Evolutionary conservation across 2,797 vertebrate genomes (phyloP).

Genomic region (Xenopus petersii): DNA sequence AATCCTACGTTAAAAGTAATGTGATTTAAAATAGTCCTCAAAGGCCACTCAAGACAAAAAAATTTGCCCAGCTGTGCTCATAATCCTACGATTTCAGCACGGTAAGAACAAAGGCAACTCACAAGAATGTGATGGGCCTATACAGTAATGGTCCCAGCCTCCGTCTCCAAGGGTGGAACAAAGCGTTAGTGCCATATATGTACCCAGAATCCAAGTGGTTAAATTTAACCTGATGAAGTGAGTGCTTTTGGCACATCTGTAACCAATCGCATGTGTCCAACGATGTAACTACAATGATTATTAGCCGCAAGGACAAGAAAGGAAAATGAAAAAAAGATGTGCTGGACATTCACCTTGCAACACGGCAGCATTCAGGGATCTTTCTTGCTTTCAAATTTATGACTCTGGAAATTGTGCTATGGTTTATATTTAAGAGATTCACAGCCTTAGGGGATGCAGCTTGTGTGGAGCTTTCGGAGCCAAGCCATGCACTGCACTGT

Average conservation of each 20-base stretch:
- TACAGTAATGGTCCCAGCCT: no score
- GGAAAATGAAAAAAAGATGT: slow-evolving; percentile 42
- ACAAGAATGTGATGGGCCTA: no score
- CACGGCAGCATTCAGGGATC: slow-evolving; percentile 38
- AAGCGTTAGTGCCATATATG: no score
- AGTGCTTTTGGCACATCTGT: slow-evolving; percentile 35
- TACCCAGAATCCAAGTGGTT: neutral
- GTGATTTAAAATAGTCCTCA: slow-evolving; percentile 35
- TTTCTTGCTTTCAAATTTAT: slow-evolving; percentile 39
- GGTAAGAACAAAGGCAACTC: slow-evolving; percentile 4
- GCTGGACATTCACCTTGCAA: slow-evolving; percentile 41
- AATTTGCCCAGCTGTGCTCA: slow-evolving; percentile 24
- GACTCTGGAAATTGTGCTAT: slow-evolving; percentile 44
- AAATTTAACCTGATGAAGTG: slow-evolving; percentile 26
- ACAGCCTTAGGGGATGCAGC: slow-evolving; percentile 34
- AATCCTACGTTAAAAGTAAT: slow-evolving; percentile 10
- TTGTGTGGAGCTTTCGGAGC: slow-evolving; percentile 21
- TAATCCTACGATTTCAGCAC: slow-evolving; percentile 25
- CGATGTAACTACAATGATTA: slow-evolving; percentile 34
- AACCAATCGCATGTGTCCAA: slow-evolving; percentile 37
- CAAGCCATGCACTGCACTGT: slow-evolving; percentile 19
- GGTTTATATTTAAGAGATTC: slow-evolving; percentile 41
- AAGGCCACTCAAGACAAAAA: slow-evolving; percentile 1
- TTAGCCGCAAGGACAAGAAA: slow-evolving; percentile 40
- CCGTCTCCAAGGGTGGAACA: no score